These are phyloP conservation scores for Digitonthophagus gazella DNA, from an alignment of 2,888 invertebrate species.

Conservation along the genomic window DNA sequence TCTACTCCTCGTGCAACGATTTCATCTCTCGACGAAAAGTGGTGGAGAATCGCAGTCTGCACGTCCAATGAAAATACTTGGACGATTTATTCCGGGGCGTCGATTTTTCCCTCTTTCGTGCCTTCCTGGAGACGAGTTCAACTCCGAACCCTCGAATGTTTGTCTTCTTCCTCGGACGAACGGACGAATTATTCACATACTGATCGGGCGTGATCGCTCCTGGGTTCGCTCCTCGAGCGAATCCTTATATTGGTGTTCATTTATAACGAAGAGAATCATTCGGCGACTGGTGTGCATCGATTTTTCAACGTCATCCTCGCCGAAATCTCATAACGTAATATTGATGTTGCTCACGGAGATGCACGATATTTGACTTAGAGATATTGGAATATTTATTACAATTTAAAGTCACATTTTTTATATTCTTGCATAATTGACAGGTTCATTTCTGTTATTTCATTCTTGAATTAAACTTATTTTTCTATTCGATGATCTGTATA, in stretches of 20 bases:
- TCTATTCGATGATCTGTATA: too few relatives aligned
- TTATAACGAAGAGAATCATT: not conserved
- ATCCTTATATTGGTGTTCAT: constrained; percentile 8
- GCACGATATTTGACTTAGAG: not conserved
- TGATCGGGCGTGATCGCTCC: not conserved
- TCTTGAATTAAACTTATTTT: too few relatives aligned
- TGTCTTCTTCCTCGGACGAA: constrained; percentile 3
- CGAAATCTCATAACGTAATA: not conserved
- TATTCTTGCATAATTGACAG: too few relatives aligned
- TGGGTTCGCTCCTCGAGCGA: not conserved
- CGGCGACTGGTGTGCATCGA: not conserved
- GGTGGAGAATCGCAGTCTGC: constrained; percentile 9
- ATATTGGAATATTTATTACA: not conserved
- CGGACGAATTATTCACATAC: constrained; percentile 1
- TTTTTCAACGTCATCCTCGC: constrained; percentile 6
- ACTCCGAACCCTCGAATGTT: constrained; percentile 8
- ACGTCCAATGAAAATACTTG: constrained; percentile 27
- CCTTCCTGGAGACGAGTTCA: not conserved
- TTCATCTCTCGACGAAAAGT: constrained; percentile 22
- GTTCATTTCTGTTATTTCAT: too few relatives aligned
- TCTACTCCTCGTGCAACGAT: constrained; percentile 22
- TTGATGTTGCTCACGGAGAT: not conserved
- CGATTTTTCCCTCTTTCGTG: constrained; percentile 20
- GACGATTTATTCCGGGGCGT: constrained; percentile 22
- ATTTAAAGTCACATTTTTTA: not conserved